Evolutionary conservation across 2,113 vertebrate genomes (phyloP), one percentile per base, ranked within the genome.

Genomic region (Lophotis ruficrista): DNA sequence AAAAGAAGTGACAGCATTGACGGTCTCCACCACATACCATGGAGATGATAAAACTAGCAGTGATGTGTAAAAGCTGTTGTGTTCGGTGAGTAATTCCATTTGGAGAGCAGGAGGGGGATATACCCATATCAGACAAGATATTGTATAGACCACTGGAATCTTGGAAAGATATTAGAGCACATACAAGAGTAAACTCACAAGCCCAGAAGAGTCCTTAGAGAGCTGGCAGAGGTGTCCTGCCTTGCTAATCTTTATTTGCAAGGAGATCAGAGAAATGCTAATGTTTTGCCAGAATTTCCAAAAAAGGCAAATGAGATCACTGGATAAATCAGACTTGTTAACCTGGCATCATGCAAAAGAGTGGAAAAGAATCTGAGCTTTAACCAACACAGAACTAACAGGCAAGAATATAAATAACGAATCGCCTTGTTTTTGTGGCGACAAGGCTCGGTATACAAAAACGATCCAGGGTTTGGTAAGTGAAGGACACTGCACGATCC

Each of bases 241-340:
- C 81, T 90, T 87, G 53, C 57, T 82, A 84, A 97, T 82, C 81
- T 92, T 84, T 96, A 94, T 96, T 95, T 96, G 94, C 94, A 96
- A 95, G 91, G 65, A 96, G 94, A 97, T 96, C 93, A 96, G 89
- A 96, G 96, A 93, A 84, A 96, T 94, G 94, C 82, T 96, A 96
- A 97, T 97, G 70, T 82, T 95, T 95, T 87, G 48, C 81, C 81
- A 93, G 84, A 87, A 94, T 95, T 93, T 93, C 84, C 91, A 16
- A 93, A 94, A 92, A 89, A 96, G 91, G 87, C 89, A 95, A 97
- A 96, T 96, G 91, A 97, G 93, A 93, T 94, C 73, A 87, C 54
- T 93, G 84, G 89, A 95, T 97, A 97, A 93, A 87, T 96, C 89
- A 96, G 83, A 87, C 84, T 73, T 96, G 84, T 72, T 96, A 92